Conservation (phyloP, 2,113 vertebrate genomes). For the Zosterops pallidus region DNA sequence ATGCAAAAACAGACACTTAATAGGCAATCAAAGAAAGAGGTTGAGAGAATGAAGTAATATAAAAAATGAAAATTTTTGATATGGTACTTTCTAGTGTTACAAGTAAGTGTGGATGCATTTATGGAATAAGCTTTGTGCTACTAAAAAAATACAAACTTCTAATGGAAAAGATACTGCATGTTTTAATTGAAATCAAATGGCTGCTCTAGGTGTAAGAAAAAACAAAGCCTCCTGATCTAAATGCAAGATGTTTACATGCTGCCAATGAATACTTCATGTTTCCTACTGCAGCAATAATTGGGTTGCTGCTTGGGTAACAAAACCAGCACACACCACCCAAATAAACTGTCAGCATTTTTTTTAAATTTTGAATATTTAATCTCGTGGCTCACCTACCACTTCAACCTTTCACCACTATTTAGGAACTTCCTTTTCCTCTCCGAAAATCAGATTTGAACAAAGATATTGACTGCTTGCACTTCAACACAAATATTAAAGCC, state of each 20-base stretch:
- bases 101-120: background rate
- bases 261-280: background rate
- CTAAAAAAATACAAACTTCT: background rate
- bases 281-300: background rate
- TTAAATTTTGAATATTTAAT: background rate
- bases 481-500: background rate
- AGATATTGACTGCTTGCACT: background rate
- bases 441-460: background rate
- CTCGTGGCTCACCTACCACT: background rate
- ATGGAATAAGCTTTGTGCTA: background rate
- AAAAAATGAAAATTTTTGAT: background rate
- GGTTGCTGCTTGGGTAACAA: background rate
- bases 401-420: background rate
- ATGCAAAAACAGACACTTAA: background rate
- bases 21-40: background rate
- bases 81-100: background rate
- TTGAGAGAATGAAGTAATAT: background rate
- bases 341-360: background rate
- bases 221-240: background rate
- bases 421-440: background rate
- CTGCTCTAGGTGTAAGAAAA: background rate
- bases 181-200: background rate
- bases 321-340: background rate
- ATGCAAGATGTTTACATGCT: background rate
- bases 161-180: background rate